These are phyloP conservation scores for Capromys pilorides DNA, from an alignment of 2,797 vertebrate species.

Conservation along the genomic window DNA sequence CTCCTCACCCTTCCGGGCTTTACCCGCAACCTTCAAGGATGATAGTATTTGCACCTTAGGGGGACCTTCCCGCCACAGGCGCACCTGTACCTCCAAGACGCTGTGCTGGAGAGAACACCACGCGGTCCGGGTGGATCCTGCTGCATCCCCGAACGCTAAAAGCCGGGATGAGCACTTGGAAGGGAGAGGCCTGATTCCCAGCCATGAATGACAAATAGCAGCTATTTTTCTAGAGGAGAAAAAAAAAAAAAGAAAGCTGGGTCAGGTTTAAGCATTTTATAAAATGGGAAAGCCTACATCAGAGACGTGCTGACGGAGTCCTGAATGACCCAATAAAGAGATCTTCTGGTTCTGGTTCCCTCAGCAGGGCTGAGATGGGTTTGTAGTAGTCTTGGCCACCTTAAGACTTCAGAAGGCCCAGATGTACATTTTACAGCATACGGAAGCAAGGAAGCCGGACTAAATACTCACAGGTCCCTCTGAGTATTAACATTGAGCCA, in stretches of 20 bases:
- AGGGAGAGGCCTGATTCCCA: not conserved
- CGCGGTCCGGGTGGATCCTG: not conserved
- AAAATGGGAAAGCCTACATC: not conserved
- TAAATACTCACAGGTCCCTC: not conserved
- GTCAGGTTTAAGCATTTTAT: slow-evolving; percentile 51
- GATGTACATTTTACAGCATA: not conserved
- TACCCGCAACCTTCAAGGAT: not conserved
- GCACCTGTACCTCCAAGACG: not conserved
- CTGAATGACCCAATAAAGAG: not conserved
- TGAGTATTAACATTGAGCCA: not conserved
- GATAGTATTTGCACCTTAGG: not conserved
- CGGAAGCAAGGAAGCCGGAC: too few species aligned
- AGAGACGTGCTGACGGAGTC: not conserved
- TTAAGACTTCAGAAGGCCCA: not conserved
- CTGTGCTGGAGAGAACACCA: not conserved
- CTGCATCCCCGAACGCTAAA: slow-evolving; percentile 48
- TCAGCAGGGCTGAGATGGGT: not conserved
- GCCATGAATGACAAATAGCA: slow-evolving; percentile 37
- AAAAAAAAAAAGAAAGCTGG: slow-evolving; percentile 48
- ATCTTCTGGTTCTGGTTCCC: not conserved
- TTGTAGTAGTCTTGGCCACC: not conserved
- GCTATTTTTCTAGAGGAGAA: slow-evolving; percentile 48
- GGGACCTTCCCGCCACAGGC: not conserved
- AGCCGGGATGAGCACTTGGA: slow-evolving; percentile 21
- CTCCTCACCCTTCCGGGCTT: not conserved